phyloP scores from a whole-genome alignment of 2,888 invertebrate species.

The Pandemis heparana region DNA sequence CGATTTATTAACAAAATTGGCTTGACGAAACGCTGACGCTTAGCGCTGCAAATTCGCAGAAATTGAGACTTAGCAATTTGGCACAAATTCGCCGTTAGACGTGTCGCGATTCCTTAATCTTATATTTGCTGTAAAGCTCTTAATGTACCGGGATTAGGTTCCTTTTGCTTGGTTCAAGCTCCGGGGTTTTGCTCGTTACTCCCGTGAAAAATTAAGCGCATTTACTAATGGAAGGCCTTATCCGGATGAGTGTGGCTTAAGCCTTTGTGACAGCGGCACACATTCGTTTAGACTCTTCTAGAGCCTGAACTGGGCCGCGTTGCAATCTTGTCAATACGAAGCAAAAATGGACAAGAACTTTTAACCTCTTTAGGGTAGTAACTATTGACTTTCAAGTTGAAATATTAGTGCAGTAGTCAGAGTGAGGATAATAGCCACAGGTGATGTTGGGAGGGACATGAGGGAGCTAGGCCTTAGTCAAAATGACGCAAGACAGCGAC shows the following conservation, averaged over 20 bases:
- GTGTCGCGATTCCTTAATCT: slow-evolving; percentile 24
- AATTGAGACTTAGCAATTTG: slow-evolving; percentile 26
- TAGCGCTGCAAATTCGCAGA: slow-evolving; percentile 19
- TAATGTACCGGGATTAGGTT: neutral
- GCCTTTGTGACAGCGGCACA: slow-evolving; percentile 19
- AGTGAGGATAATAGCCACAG: no score
- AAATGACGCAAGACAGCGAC: no score
- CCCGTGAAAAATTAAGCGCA: slow-evolving; percentile 38
- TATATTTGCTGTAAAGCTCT: neutral
- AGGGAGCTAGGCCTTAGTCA: no score
- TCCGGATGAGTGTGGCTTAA: slow-evolving; percentile 25
- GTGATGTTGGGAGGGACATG: no score
- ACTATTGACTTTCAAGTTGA: no score
- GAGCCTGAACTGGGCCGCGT: neutral
- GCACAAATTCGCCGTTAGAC: neutral
- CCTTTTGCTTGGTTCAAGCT: neutral
- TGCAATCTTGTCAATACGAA: neutral
- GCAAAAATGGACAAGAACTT: neutral
- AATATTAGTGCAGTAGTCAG: no score
- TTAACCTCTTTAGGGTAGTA: neutral
- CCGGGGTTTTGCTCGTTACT: neutral
- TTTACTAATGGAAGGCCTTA: slow-evolving; percentile 37
- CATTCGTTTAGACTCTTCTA: slow-evolving; percentile 1
- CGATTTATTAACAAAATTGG: slow-evolving; percentile 29
- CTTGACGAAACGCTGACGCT: slow-evolving; percentile 18